Conservation (phyloP, 1,140 invertebrate genomes). For the Neodiprion lecontei region DNA sequence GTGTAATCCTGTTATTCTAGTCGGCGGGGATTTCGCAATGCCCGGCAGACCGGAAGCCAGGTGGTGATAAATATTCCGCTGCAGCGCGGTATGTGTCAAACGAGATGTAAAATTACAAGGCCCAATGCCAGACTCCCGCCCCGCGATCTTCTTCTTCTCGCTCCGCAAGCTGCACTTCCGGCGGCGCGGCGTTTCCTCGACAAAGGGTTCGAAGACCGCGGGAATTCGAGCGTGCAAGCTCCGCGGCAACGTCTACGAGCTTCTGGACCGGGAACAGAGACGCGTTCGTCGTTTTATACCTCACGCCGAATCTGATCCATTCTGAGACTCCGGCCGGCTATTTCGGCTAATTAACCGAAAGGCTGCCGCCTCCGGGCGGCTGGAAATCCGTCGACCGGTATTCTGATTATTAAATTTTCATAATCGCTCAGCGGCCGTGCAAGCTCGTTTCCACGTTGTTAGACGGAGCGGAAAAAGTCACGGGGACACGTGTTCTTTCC, state of each 20-base stretch:
- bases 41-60: neutral
- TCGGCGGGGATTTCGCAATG: neutral
- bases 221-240: neutral
- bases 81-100: neutral
- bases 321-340: too few relatives aligned
- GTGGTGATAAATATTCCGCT: neutral
- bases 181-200: neutral
- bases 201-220: neutral
- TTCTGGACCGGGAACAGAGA: too few relatives aligned
- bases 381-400: too few relatives aligned
- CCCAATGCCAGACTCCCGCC: neutral
- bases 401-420: neutral
- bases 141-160: neutral
- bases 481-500: slow-evolving; percentile 1
- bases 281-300: too few relatives aligned
- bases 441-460: neutral
- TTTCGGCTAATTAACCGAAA: too few relatives aligned
- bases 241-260: too few relatives aligned
- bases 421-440: neutral
- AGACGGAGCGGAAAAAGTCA: neutral
- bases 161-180: neutral
- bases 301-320: too few relatives aligned
- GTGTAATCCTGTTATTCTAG: slow-evolving; percentile 8
- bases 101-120: slow-evolving; percentile 1
- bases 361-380: too few relatives aligned